phyloP scores from a whole-genome alignment of 2,888 invertebrate species.

The Drosophila formosana region DNA sequence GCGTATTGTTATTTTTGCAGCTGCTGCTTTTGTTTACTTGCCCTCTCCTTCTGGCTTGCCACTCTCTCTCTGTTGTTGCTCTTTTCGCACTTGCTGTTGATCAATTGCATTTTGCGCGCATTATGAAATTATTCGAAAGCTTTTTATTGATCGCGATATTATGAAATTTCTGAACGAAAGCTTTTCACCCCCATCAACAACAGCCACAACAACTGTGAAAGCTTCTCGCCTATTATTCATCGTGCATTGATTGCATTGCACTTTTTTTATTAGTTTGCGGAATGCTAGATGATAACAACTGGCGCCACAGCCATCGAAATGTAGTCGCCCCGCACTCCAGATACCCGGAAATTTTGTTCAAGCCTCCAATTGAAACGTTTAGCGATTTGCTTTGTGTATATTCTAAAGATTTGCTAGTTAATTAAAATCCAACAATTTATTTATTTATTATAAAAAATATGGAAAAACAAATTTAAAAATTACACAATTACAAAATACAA shows the following conservation, averaged over 20 bases:
- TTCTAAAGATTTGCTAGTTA: no score
- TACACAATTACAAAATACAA: no score
- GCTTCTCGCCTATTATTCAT: slow-evolving; percentile 32
- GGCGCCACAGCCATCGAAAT: slow-evolving; percentile 27
- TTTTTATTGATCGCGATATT: slow-evolving; percentile 17
- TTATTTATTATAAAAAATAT: no score
- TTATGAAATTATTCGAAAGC: not conserved
- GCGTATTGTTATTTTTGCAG: slow-evolving; percentile 62
- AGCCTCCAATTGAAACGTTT: not conserved
- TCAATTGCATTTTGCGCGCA: not conserved
- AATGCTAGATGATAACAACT: slow-evolving; percentile 14
- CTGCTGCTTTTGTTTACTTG: slow-evolving; percentile 40
- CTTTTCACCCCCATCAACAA: slow-evolving; percentile 28
- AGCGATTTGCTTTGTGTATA: no score
- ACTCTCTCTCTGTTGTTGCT: slow-evolving; percentile 2
- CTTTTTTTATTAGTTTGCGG: slow-evolving; percentile 13
- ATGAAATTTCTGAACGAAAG: slow-evolving; percentile 38
- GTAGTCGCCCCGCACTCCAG: not conserved
- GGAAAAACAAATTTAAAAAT: no score
- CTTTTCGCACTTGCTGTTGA: slow-evolving; percentile 40
- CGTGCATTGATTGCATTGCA: slow-evolving; percentile 45
- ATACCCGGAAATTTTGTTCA: slow-evolving; percentile 4
- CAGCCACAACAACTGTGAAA: slow-evolving; percentile 34
- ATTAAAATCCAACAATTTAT: no score
- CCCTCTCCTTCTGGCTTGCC: not conserved